These are phyloP conservation scores for Leucophenga maculata DNA, from an alignment of 2,888 invertebrate genomes.

Conservation along the genomic window DNA sequence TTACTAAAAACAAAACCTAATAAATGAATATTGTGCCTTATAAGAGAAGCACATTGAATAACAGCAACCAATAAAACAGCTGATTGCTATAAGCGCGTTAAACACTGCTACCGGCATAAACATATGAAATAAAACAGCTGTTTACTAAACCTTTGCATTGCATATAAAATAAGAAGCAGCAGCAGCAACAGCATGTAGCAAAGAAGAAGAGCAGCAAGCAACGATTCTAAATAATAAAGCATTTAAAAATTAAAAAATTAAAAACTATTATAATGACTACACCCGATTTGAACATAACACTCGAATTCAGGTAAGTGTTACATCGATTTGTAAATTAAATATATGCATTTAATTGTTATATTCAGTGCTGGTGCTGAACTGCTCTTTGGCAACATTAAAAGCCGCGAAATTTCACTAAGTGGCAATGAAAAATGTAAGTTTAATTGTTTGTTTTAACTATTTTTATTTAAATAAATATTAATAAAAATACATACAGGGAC, in stretches of 20 bases:
- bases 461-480: conserved; percentile 52
- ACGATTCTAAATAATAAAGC: no score
- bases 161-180: no score
- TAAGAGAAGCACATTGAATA: conserved; percentile 16
- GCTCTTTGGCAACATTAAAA: conserved; percentile 88
- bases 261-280: conserved; percentile 19
- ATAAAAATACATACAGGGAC: conserved; percentile 75
- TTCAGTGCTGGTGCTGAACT: conserved; percentile 92
- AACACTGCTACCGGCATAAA: background rate
- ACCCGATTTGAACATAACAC: conserved; percentile 54
- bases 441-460: conserved; percentile 51
- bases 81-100: background rate
- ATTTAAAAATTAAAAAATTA: no score
- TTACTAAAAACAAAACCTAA: background rate
- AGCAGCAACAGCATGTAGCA: no score
- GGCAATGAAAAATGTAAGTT: conserved; percentile 72
- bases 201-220: no score
- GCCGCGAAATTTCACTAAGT: conserved; percentile 79
- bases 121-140: background rate
- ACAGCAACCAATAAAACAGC: background rate
- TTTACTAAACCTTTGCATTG: no score
- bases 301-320: conserved; percentile 64
- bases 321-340: background rate
- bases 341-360: conserved; percentile 34
- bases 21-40: background rate